phyloP scores from a whole-genome alignment of 1,140 invertebrate genomes.

The Copidosoma floridanum region DNA sequence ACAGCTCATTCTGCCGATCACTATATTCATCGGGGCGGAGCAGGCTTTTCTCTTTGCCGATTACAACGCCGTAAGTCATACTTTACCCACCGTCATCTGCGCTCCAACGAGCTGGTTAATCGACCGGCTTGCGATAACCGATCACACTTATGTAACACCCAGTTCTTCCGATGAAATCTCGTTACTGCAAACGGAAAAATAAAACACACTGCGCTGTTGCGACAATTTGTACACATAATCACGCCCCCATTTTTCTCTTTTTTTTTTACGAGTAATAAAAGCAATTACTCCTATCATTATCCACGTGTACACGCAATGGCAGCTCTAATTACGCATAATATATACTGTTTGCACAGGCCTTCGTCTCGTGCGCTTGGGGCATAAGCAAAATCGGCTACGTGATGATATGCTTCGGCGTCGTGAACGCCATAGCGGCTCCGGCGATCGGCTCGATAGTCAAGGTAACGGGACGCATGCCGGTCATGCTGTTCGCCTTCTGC shows the following conservation, averaged over 20 bases:
- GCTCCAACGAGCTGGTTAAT: too few relatives aligned
- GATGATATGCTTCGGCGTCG: conserved; percentile 86
- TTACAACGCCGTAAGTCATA: conserved; percentile 81
- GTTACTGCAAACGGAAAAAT: too few relatives aligned
- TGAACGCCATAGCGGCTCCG: conserved; percentile 79
- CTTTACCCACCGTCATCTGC: neutral
- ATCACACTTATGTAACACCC: too few relatives aligned
- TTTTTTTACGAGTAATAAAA: too few relatives aligned
- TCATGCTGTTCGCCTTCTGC: conserved; percentile 71
- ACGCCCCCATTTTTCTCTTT: too few relatives aligned
- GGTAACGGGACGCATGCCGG: conserved; percentile 73
- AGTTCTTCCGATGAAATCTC: neutral
- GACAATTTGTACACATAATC: too few relatives aligned
- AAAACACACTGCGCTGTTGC: too few relatives aligned
- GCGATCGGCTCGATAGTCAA: conserved; percentile 78
- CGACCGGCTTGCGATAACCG: too few relatives aligned
- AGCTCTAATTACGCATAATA: conserved; percentile 3
- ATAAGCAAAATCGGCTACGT: conserved; percentile 88
- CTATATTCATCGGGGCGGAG: conserved; percentile 90
- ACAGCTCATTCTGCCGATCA: conserved; percentile 85
- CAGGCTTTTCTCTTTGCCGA: conserved; percentile 90
- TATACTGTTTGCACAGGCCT: conserved; percentile 66
- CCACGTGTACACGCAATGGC: too few relatives aligned
- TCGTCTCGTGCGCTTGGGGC: conserved; percentile 85
- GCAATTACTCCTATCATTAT: too few relatives aligned